These are phyloP conservation scores for Oophaga pumilio DNA, from an alignment of 2,113 vertebrate genomes.

Conservation along the genomic window DNA sequence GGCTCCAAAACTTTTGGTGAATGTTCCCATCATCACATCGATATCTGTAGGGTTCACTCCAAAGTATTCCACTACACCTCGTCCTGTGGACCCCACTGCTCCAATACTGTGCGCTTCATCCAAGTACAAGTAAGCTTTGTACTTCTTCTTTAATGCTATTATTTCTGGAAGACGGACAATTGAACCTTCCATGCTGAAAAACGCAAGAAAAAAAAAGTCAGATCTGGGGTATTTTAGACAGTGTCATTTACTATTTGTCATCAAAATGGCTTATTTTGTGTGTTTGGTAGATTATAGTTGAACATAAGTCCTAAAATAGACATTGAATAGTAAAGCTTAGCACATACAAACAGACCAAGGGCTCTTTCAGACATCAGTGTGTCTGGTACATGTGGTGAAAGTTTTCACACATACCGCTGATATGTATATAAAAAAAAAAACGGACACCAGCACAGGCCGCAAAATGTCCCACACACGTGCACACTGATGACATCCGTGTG, in stretches of 20 bases:
- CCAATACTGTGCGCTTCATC: slow-evolving; percentile 95
- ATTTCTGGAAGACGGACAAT: slow-evolving; percentile 85
- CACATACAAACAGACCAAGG: too few species aligned
- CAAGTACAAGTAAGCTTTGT: slow-evolving; percentile 91
- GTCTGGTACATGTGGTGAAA: too few species aligned
- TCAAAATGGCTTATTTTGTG: not conserved
- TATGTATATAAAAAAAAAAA: too few species aligned
- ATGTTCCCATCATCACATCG: slow-evolving; percentile 91
- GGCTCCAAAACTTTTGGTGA: slow-evolving; percentile 92
- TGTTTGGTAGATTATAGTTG: not conserved
- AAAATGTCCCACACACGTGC: too few species aligned
- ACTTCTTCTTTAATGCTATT: slow-evolving; percentile 89
- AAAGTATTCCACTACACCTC: slow-evolving; percentile 86
- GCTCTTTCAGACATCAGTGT: too few species aligned
- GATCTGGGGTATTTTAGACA: not conserved
- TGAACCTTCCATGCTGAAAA: slow-evolving; percentile 90
- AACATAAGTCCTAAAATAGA: slow-evolving; percentile 35
- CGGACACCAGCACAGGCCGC: too few species aligned
- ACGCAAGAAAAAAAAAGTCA: not conserved
- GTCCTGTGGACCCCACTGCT: slow-evolving; percentile 78
- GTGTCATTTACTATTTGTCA: not conserved
- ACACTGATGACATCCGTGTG: too few species aligned
- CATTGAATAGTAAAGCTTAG: not conserved
- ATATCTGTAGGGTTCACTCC: slow-evolving; percentile 79
- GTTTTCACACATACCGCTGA: too few species aligned